phyloP scores from a whole-genome alignment of 1,140 invertebrate genomes.

The Papilio xuthus region DNA sequence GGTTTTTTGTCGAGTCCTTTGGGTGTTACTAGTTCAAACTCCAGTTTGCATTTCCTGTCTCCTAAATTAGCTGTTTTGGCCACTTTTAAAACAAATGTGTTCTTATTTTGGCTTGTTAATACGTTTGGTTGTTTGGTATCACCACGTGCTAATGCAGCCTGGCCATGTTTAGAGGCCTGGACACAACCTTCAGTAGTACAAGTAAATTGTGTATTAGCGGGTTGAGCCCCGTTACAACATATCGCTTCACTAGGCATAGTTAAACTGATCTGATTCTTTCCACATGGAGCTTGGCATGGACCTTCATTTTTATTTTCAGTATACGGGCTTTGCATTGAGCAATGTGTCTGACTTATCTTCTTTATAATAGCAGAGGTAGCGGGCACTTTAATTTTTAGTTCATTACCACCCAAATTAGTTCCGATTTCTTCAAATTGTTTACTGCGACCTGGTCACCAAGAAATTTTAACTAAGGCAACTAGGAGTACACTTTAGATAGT shows the following conservation, averaged over 20 bases:
- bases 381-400: conserved; percentile 76
- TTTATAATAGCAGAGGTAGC: conserved; percentile 69
- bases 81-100: conserved; percentile 73
- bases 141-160: conserved; percentile 55
- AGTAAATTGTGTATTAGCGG: conserved; percentile 70
- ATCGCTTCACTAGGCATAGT: conserved; percentile 62
- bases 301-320: conserved; percentile 53
- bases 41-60: conserved; percentile 73
- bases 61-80: conserved; percentile 73
- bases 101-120: conserved; percentile 52
- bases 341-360: conserved; percentile 77
- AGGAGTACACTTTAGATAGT: conserved; percentile 44
- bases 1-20: conserved; percentile 67
- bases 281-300: conserved; percentile 66
- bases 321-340: conserved; percentile 67
- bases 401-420: conserved; percentile 66
- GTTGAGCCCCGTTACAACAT: conserved; percentile 62
- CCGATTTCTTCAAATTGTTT: conserved; percentile 77
- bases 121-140: conserved; percentile 52
- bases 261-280: conserved; percentile 74
- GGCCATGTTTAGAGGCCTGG: conserved; percentile 63
- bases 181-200: conserved; percentile 73
- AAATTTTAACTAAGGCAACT: conserved; percentile 55
- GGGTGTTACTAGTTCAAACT: conserved; percentile 71
- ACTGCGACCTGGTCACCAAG: conserved; percentile 74